A percentile compares a stretch with the other conserved stretches of the same genome.
Conservation (phyloP, 2,888 invertebrate genomes). For the Campoplex capitator region DNA sequence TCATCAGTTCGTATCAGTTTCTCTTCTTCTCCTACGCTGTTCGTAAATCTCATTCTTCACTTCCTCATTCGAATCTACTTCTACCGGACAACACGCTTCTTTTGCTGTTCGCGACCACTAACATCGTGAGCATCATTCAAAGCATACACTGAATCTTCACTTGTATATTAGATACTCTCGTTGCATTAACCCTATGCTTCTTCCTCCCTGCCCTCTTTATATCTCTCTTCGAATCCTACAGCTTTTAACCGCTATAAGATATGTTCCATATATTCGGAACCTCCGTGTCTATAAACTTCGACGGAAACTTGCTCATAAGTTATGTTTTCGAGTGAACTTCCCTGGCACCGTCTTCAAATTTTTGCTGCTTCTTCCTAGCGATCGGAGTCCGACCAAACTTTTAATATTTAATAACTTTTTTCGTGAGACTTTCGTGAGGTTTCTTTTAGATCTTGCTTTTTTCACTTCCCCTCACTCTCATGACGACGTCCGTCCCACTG, state of each 20-base stretch:
- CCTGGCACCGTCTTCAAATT: conserved; percentile 79
- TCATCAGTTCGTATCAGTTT: conserved; percentile 65
- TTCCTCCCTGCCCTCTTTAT: conserved; percentile 7
- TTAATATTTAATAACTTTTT: conserved; percentile 82
- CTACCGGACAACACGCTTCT: conserved; percentile 53
- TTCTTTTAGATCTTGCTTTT: conserved; percentile 29
- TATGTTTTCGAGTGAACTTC: conserved; percentile 82
- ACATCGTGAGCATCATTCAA: conserved; percentile 52
- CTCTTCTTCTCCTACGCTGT: conserved; percentile 45
- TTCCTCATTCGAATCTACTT: conserved; percentile 56
- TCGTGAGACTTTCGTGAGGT: conserved; percentile 53
- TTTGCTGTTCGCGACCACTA: conserved; percentile 49
- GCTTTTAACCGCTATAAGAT: conserved; percentile 32
- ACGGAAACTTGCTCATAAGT: conserved; percentile 81
- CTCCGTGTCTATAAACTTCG: conserved; percentile 51
- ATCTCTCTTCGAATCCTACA: conserved; percentile 13
- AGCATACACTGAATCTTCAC: conserved; percentile 50
- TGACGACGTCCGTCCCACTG: conserved; percentile 64
- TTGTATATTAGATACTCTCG: conserved; percentile 48
- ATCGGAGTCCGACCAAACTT: conserved; percentile 75
- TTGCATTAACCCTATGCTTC: conserved; percentile 43
- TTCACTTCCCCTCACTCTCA: not conserved
- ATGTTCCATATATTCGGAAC: conserved; percentile 50
- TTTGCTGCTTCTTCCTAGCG: conserved; percentile 34
- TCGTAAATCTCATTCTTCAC: conserved; percentile 41